phyloP scores from a whole-genome alignment of 2,113 vertebrate genomes.

The Oncorhynchus clarkii region DNA sequence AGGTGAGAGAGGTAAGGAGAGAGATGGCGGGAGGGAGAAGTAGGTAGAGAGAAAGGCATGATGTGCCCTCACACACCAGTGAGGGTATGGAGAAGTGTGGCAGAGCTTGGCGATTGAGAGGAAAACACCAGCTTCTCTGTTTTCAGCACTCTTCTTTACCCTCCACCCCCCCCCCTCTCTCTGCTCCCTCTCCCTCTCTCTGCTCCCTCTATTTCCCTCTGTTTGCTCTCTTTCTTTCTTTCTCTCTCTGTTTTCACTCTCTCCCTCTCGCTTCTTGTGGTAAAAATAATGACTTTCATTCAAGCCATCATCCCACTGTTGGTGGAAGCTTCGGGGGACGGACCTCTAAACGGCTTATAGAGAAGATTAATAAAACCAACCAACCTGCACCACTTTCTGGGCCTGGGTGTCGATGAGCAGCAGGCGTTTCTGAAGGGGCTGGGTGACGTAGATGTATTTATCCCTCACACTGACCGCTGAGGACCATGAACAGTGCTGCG shows the following conservation, averaged over 20 bases:
- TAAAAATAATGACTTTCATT: constrained; percentile 50
- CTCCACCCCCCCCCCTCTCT: background rate
- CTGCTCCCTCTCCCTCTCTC: background rate
- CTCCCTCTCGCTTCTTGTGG: constrained; percentile 30
- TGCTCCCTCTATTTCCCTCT: background rate
- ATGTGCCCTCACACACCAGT: constrained; percentile 23
- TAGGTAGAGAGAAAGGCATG: background rate
- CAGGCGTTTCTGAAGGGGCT: constrained; percentile 84
- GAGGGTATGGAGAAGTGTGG: background rate
- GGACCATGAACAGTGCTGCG: constrained; percentile 85
- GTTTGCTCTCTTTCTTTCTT: background rate
- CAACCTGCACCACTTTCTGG: constrained; percentile 90
- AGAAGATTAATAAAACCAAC: background rate
- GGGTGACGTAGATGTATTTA: constrained; percentile 88
- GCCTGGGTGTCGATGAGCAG: constrained; percentile 87
- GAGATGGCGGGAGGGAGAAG: constrained; percentile 1
- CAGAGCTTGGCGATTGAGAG: background rate
- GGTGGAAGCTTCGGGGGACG: background rate
- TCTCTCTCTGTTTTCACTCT: constrained; percentile 3
- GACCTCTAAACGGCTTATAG: background rate
- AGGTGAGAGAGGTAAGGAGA: background rate
- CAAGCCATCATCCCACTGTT: background rate
- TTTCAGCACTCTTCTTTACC: background rate
- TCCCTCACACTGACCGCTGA: constrained; percentile 89
- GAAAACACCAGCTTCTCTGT: constrained; percentile 4